Evolutionary conservation across 2,888 invertebrate genomes (phyloP).

Genomic region (Macropis europaea): DNA sequence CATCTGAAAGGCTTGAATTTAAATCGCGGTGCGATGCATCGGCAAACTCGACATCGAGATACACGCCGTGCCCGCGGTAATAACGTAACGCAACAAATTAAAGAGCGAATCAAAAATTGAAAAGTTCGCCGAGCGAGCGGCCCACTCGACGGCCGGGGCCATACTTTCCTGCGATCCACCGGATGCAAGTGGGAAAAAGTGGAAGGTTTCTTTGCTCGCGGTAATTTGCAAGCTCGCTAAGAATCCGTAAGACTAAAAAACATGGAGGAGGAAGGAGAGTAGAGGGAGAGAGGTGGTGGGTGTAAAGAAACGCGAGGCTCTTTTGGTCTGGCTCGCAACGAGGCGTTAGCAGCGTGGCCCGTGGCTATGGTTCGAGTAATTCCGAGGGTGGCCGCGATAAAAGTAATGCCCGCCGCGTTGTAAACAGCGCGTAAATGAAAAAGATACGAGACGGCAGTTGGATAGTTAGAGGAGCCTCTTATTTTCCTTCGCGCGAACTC

Average conservation of each 20-base stretch:
- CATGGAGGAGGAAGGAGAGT: not conserved
- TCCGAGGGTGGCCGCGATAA: constrained; percentile 55
- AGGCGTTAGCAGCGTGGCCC: constrained; percentile 4
- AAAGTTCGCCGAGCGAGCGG: too few species aligned
- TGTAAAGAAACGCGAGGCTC: constrained; percentile 1
- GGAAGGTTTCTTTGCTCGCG: not conserved
- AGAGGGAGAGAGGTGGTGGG: not conserved
- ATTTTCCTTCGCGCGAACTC: constrained; percentile 61
- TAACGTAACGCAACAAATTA: too few species aligned
- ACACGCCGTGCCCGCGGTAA: too few species aligned
- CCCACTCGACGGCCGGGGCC: too few species aligned
- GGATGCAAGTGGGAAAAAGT: too few species aligned
- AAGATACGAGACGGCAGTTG: constrained; percentile 70
- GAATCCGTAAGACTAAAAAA: not conserved
- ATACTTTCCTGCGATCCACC: too few species aligned
- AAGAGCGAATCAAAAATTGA: too few species aligned
- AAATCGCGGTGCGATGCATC: too few species aligned
- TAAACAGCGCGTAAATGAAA: constrained; percentile 73
- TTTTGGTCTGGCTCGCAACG: not conserved
- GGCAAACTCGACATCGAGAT: too few species aligned
- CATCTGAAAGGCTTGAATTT: too few species aligned
- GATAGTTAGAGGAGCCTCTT: constrained; percentile 69
- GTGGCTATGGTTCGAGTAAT: constrained; percentile 41
- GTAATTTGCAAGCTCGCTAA: not conserved
- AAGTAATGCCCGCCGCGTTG: constrained; percentile 66